Evolutionary conservation across 1,140 invertebrate species (phyloP).

Genomic region (Atta cephalotes): DNA sequence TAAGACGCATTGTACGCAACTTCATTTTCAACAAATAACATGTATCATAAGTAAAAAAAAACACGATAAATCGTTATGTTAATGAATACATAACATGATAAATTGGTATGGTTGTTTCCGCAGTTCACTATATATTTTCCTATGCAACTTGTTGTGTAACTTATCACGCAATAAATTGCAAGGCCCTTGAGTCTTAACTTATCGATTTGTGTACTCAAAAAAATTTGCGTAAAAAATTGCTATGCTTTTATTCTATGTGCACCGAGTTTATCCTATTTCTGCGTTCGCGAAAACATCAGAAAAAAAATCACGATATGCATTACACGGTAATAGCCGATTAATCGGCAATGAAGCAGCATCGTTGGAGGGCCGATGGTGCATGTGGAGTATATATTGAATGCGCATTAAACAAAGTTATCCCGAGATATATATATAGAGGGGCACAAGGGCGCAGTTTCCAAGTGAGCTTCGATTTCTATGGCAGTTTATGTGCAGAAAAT

Average conservation of each 20-base stretch:
- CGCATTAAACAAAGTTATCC: slow-evolving; percentile 67
- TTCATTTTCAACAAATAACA: not conserved
- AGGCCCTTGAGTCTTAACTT: not conserved
- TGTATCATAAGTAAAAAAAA: not conserved
- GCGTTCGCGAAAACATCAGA: slow-evolving; percentile 7
- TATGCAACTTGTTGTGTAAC: not conserved
- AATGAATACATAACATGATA: not conserved
- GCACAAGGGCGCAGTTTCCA: slow-evolving; percentile 40
- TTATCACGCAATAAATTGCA: slow-evolving; percentile 21
- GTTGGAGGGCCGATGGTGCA: slow-evolving; percentile 55
- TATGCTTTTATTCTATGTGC: not conserved
- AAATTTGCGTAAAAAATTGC: not conserved
- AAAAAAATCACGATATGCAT: slow-evolving; percentile 43
- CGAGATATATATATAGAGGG: not conserved
- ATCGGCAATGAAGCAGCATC: slow-evolving; percentile 65
- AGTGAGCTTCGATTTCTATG: slow-evolving; percentile 54
- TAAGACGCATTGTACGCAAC: not conserved
- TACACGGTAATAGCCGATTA: slow-evolving; percentile 66
- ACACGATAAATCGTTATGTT: not conserved
- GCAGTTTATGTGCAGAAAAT: slow-evolving; percentile 15
- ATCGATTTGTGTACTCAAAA: not conserved
- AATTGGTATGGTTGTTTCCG: slow-evolving; percentile 10
- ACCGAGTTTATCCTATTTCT: not conserved
- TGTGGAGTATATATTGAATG: slow-evolving; percentile 16
- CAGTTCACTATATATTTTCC: slow-evolving; percentile 4